phyloP scores from a whole-genome alignment of 2,888 invertebrate species.

The Pachymerium ferrugineum region DNA sequence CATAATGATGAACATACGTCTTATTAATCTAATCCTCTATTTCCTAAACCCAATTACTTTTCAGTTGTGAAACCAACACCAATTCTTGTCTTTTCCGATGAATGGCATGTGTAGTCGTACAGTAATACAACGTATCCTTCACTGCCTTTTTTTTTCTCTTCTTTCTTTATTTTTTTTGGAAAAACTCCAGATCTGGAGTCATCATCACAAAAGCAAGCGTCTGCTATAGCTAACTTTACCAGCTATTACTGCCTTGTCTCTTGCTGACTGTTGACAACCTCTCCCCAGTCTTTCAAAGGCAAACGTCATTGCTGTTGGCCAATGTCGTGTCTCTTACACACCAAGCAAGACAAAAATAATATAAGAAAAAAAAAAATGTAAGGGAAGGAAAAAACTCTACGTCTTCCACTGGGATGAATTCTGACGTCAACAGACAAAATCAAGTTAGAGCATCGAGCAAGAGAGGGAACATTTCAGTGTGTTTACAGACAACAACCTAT shows the following conservation, averaged over 20 bases:
- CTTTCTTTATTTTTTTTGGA: background rate
- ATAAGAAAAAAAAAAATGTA: background rate
- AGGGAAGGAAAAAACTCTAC: background rate
- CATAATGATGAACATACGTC: no score
- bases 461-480: background rate
- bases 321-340: background rate
- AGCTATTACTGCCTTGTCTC: slow-evolving; percentile 21
- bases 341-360: background rate
- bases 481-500: slow-evolving; percentile 8
- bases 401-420: background rate
- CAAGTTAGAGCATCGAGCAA: background rate
- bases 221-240: slow-evolving; percentile 14
- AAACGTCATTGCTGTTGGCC: slow-evolving; percentile 18
- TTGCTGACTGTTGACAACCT: slow-evolving; percentile 21
- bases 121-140: background rate
- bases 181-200: background rate
- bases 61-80: no score
- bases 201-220: slow-evolving; percentile 14
- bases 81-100: no score
- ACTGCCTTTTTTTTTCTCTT: background rate
- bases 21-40: no score
- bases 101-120: background rate
- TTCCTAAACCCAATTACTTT: no score
- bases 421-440: background rate
- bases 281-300: background rate